phyloP scores from a whole-genome alignment of 2,888 invertebrate genomes.

The Epinotia ramella region DNA sequence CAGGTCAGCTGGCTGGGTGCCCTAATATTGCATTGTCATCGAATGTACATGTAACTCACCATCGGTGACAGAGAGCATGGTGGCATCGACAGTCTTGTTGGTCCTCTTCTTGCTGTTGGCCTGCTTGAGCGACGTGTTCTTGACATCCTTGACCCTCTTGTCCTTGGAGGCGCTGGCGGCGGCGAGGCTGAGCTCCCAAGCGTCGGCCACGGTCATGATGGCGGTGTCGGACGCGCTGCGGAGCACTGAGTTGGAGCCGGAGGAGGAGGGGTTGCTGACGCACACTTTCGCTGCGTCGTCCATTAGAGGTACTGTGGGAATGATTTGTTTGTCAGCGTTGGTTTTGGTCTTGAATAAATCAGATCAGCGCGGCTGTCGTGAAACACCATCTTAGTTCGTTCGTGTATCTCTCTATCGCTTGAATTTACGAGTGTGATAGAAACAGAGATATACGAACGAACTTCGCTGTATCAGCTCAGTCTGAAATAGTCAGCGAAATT shows the following conservation, averaged over 20 bases:
- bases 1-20: too few species aligned
- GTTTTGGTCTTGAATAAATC: neutral
- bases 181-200: conserved; percentile 92
- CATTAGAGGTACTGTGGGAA: conserved; percentile 64
- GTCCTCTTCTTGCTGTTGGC: conserved; percentile 72
- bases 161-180: conserved; percentile 96
- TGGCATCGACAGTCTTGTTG: conserved; percentile 62
- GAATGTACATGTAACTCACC: conserved; percentile 56
- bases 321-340: neutral
- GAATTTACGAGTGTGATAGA: too few species aligned
- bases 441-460: too few species aligned
- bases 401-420: too few species aligned
- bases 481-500: too few species aligned
- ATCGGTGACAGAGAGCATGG: conserved; percentile 63
- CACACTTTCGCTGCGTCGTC: conserved; percentile 65
- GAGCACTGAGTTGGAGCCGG: conserved; percentile 84
- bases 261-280: conserved; percentile 51
- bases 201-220: conserved; percentile 93
- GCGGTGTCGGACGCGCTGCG: conserved; percentile 90
- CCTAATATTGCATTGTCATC: too few species aligned
- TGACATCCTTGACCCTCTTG: conserved; percentile 93
- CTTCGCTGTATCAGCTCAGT: too few species aligned
- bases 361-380: neutral
- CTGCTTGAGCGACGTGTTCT: conserved; percentile 85
- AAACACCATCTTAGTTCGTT: neutral